Percentiles rank a stretch among this genome's conserved stretches.
phyloP scores from a whole-genome alignment of 2,113 vertebrate genomes.

The Theropithecus gelada region DNA sequence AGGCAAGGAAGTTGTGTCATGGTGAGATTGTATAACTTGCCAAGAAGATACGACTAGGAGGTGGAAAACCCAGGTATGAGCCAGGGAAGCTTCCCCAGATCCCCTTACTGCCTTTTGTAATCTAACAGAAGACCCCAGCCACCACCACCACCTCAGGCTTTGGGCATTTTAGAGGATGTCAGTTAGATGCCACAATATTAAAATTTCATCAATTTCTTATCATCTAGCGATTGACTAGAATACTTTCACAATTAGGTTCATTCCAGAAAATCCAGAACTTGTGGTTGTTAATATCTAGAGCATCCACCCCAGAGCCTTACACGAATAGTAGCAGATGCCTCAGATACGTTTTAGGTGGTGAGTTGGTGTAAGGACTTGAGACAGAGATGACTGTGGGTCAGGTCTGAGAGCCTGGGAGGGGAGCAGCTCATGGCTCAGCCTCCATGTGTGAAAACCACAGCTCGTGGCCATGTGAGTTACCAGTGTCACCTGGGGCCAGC shows the following conservation, averaged over 20 bases:
- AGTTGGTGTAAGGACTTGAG: background rate
- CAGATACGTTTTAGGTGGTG: background rate
- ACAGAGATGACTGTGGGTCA: background rate
- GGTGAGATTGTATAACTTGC: background rate
- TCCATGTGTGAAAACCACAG: accelerated
- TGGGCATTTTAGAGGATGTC: background rate
- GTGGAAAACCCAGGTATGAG: background rate
- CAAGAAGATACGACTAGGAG: background rate
- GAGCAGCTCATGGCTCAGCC: accelerated
- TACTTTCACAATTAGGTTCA: background rate
- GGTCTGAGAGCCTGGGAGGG: background rate
- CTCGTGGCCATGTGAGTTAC: background rate
- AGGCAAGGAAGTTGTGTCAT: background rate
- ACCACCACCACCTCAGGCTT: background rate
- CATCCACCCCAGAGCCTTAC: background rate
- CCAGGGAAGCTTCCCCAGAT: background rate
- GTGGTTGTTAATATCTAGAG: background rate
- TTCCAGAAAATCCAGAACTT: background rate
- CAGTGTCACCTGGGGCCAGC: background rate
- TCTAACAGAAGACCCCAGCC: background rate
- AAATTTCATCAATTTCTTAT: background rate
- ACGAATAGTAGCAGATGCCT: too few species aligned
- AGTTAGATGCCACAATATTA: background rate
- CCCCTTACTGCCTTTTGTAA: background rate
- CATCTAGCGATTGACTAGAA: background rate